phyloP scores from a whole-genome alignment of 2,888 invertebrate species.

The Coecobrya sp. region DNA sequence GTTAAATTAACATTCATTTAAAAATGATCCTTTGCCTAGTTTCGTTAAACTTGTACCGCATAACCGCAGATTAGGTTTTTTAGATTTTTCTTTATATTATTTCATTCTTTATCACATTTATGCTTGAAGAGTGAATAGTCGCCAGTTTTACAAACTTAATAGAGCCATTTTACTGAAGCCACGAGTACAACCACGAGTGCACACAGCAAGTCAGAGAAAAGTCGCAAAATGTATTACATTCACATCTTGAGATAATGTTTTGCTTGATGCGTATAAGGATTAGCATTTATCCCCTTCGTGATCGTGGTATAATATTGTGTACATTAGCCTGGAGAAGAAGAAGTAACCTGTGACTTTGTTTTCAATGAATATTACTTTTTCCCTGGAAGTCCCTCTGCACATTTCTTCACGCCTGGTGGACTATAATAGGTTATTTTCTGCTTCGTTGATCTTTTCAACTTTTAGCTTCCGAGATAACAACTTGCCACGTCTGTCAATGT shows the following conservation, averaged over 20 bases:
- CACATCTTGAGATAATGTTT: background rate
- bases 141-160: no score
- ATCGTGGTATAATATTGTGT: background rate
- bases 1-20: no score
- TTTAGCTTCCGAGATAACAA: conserved; percentile 67
- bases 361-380: conserved; percentile 66
- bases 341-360: conserved; percentile 43
- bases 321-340: background rate
- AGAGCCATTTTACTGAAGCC: no score
- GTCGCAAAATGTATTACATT: background rate
- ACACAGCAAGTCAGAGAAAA: background rate
- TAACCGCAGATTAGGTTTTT: no score
- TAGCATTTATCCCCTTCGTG: background rate
- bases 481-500: background rate
- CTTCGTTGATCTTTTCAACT: conserved; percentile 82
- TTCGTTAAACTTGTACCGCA: no score
- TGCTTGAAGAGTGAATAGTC: no score
- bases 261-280: background rate
- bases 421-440: conserved; percentile 85
- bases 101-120: no score
- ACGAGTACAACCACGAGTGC: no score
- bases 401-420: conserved; percentile 67
- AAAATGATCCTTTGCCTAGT: no score
- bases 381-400: conserved; percentile 33
- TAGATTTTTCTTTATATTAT: no score